Base-by-base conservation (phyloP, 2,888 invertebrate genomes). In the Epinotia nisella region DNA sequence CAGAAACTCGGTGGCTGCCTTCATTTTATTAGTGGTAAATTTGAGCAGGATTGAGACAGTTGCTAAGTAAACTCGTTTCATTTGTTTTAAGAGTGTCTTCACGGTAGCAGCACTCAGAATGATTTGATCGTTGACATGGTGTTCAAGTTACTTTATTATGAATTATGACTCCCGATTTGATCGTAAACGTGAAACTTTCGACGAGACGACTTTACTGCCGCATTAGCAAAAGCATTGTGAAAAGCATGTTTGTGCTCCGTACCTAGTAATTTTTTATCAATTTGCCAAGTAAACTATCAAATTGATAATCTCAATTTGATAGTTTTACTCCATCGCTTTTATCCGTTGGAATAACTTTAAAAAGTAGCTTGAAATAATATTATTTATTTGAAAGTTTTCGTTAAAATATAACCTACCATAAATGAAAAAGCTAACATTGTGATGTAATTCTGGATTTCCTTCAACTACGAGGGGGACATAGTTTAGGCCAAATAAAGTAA, bases 51-150 rank as follows among this genome's bases (percentile, higher is more conserved):
- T 68, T 24, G 61, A 69, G 72, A 56, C 58, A 73, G 58, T 69
- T 73, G 55, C 64, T 64, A 62, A 29, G 29, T 29, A 29, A 73
- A 73, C 69, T 73, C 64, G 64, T 51, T 69, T 73, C 64, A 69
- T 69, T 73, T 68, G 67, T 72, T 72, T 68, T 68, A 72, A 67
- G 61, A 72, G 39, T 72, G 72, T 68, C 68, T 64, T 69, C 68
- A 53, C 49, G 58, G 69, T 49, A 61, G 72, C 68, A 60, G 72
- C 69, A 64, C 64, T 73, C 69, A 73, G 69, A 29, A 35, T 69
- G 73, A 73, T 73, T 73, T 73, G 64, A 73, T 73, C 68, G 62
- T 73, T 73, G 68, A 69, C 73, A 69, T 68, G 73, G 68, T 56
- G 68, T 69, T 61, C 64, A 73, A 69, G 58, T 73, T 64, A 69